A percentile compares a stretch with the other conserved stretches of the same genome.
Evolutionary conservation across 2,797 vertebrate species (phyloP).

Genomic region (Esox lucius): DNA sequence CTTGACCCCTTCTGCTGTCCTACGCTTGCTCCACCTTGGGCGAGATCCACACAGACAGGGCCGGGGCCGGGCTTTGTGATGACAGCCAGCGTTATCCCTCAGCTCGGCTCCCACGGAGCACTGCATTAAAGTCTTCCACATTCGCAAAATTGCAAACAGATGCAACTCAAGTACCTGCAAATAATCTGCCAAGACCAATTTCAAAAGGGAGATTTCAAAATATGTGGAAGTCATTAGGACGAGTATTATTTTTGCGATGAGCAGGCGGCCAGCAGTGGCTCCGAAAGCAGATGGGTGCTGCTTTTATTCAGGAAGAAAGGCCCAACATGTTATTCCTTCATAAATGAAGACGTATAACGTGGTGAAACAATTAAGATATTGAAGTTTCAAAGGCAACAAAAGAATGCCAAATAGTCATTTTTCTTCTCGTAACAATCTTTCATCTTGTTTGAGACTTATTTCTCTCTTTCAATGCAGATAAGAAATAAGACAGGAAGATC

Average conservation of each 20-base stretch:
- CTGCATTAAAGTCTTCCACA: conserved; percentile 98
- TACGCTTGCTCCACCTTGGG: not conserved
- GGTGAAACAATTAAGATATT: conserved; percentile 98
- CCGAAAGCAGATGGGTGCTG: conserved; percentile 99
- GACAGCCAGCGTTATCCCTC: conserved; percentile 89
- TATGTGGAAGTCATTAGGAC: conserved; percentile 99
- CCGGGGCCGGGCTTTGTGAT: conserved; percentile 67
- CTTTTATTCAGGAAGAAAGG: conserved; percentile 85
- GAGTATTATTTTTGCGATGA: conserved; percentile 99
- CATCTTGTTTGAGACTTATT: conserved; percentile 65
- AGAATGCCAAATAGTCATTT: conserved; percentile 92
- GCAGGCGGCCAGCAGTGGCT: conserved; percentile 95
- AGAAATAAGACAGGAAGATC: conserved; percentile 40
- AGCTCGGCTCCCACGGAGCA: conserved; percentile 69
- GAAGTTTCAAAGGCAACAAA: conserved; percentile 95
- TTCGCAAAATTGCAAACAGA: conserved; percentile 99
- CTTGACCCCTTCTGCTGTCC: conserved; percentile 10
- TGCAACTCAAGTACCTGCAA: conserved; percentile 99
- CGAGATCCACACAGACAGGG: conserved; percentile 31
- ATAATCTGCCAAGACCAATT: conserved; percentile 99
- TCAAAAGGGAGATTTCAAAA: conserved; percentile 99
- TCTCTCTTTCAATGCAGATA: conserved; percentile 45
- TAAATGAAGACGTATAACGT: conserved; percentile 95
- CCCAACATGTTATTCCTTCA: conserved; percentile 89
- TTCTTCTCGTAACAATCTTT: conserved; percentile 81